These are phyloP conservation scores for Gallinago stenura DNA, from an alignment of 2,797 vertebrate genomes.

Conservation along the genomic window DNA sequence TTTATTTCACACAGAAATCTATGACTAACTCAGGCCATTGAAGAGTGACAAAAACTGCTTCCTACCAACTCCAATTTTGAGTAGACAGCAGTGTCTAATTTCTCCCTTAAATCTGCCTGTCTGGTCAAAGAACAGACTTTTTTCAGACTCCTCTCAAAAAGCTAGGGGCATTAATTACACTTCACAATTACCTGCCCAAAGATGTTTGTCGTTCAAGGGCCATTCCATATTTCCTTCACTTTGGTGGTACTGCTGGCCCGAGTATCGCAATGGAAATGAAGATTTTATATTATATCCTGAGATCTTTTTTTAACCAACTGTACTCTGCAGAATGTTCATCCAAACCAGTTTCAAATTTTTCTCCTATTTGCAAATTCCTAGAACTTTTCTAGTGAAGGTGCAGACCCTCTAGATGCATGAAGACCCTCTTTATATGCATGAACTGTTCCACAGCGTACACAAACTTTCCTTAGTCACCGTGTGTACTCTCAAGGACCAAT, in stretches of 20 bases:
- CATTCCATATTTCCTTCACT: background rate
- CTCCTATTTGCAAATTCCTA: background rate
- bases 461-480: background rate
- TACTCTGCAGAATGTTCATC: background rate
- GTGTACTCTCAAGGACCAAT: background rate
- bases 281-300: background rate
- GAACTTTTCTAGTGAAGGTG: background rate
- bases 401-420: background rate
- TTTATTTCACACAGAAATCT: conserved; percentile 39
- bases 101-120: conserved; percentile 1
- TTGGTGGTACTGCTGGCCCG: background rate
- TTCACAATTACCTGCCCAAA: background rate
- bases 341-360: background rate
- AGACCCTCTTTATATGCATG: background rate
- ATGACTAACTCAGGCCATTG: conserved; percentile 51
- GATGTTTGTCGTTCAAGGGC: background rate
- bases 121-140: background rate
- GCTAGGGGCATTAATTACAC: background rate
- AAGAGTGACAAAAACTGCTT: conserved; percentile 45
- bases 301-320: background rate
- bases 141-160: background rate
- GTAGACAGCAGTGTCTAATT: background rate
- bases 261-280: background rate
- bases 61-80: conserved; percentile 23
- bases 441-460: background rate